phyloP scores from a whole-genome alignment of 2,888 invertebrate genomes.

The Timandra comae region DNA sequence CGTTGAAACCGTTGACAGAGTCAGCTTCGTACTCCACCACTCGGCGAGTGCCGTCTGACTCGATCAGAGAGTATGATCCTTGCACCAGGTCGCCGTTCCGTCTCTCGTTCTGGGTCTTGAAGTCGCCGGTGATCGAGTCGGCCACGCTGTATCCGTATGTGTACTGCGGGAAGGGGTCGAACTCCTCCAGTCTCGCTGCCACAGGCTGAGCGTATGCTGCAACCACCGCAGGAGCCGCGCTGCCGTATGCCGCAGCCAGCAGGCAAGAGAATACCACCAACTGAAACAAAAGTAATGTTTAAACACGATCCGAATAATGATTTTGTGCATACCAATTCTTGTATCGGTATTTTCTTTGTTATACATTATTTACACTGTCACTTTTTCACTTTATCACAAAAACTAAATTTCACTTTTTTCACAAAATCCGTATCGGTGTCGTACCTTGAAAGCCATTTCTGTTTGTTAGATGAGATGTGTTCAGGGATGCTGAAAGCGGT shows the following conservation, averaged over 20 bases:
- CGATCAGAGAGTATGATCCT: conserved; percentile 55
- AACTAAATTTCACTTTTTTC: conserved; percentile 26
- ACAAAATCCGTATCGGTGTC: conserved; percentile 28
- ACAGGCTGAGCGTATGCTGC: conserved; percentile 40
- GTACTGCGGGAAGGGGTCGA: conserved; percentile 78
- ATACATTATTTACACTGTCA: conserved; percentile 18
- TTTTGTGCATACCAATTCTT: too few relatives aligned
- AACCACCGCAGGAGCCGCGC: conserved; percentile 46
- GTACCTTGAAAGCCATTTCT: conserved; percentile 71
- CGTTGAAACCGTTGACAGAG: conserved; percentile 59
- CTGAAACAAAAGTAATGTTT: conserved; percentile 36
- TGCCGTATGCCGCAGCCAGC: conserved; percentile 48
- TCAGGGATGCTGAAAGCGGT: conserved; percentile 56
- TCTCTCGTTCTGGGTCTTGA: conserved; percentile 62
- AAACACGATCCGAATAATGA: background rate
- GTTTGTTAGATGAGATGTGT: conserved; percentile 45
- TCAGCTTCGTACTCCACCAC: conserved; percentile 57
- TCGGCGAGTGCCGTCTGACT: conserved; percentile 59
- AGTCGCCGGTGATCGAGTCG: conserved; percentile 58
- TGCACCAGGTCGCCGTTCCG: conserved; percentile 71
- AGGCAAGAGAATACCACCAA: conserved; percentile 62
- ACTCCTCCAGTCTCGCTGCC: conserved; percentile 57
- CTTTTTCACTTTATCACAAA: conserved; percentile 25
- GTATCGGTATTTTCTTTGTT: too few relatives aligned
- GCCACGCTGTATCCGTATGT: conserved; percentile 57